Conservation (phyloP, 53 echinoderm and acorn worm genomes). For the Echinarachnius parma region DNA sequence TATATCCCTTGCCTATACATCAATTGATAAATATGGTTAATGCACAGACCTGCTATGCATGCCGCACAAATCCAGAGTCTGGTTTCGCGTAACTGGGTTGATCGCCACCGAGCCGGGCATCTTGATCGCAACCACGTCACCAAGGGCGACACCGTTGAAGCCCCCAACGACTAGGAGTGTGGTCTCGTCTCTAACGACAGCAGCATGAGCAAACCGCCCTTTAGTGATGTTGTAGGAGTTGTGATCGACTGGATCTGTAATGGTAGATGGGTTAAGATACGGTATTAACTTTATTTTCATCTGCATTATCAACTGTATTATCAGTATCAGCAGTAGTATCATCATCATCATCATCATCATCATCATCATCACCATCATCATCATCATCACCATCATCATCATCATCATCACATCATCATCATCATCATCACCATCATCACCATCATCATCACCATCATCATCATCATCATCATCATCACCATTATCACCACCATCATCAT, state of each 20-base stretch:
- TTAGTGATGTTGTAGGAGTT: slow-evolving; percentile 14
- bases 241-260: slow-evolving; percentile 4
- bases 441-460: slow-evolving; percentile 37
- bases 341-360: slow-evolving; percentile 22
- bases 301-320: slow-evolving; percentile 30
- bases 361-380: slow-evolving; percentile 47
- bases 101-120: slow-evolving; percentile 76
- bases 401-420: no score
- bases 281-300: slow-evolving; percentile 35
- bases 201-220: slow-evolving; percentile 86
- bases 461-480: slow-evolving; percentile 12
- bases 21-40: no score
- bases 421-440: slow-evolving; percentile 2
- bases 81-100: slow-evolving; percentile 52
- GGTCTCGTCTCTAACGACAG: slow-evolving; percentile 80
- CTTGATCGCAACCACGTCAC: slow-evolving; percentile 68
- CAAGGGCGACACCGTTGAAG: slow-evolving; percentile 49
- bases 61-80: slow-evolving; percentile 36
- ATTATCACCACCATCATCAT: slow-evolving; percentile 25
- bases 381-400: no score
- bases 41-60: slow-evolving; percentile 63
- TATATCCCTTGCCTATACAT: no score
- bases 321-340: slow-evolving; percentile 6
- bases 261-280: neutral
- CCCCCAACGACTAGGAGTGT: slow-evolving; percentile 80